Conservation (phyloP, 1,140 invertebrate species). For the Danaus melanippus region DNA sequence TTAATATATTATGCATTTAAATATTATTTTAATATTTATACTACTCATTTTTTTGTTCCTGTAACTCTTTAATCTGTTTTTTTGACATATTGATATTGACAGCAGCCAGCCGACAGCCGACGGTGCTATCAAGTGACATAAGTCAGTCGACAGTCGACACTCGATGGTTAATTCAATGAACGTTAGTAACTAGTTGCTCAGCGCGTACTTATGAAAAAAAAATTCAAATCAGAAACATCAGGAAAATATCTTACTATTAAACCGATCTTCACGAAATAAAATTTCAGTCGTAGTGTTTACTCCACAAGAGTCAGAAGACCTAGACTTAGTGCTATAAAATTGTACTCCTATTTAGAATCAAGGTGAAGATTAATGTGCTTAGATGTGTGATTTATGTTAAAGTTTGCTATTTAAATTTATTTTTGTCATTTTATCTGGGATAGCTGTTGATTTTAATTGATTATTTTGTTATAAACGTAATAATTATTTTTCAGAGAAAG, state of each 20-base stretch:
- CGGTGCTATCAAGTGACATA: constrained; percentile 2
- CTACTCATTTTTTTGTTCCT: no score
- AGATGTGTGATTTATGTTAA: constrained; percentile 2
- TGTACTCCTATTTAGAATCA: constrained; percentile 28
- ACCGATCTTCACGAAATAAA: constrained; percentile 21
- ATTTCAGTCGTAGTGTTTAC: constrained; percentile 32
- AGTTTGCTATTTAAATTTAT: constrained; percentile 17
- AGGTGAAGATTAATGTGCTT: constrained; percentile 32
- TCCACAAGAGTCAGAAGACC: constrained; percentile 18
- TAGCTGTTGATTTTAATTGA: no score
- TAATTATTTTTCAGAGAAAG: constrained; percentile 7
- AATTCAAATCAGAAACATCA: constrained; percentile 12
- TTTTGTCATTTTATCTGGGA: no score
- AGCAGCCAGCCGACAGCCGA: constrained; percentile 2
- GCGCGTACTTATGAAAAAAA: no score
- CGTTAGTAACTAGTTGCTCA: constrained; percentile 10
- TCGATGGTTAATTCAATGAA: constrained; percentile 15
- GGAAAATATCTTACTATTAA: constrained; percentile 20
- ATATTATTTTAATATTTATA: no score
- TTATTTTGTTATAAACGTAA: no score
- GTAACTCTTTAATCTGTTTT: no score
- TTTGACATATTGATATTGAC: neutral
- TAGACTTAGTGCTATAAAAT: constrained; percentile 14
- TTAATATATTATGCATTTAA: no score
- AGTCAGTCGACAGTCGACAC: constrained; percentile 6